Percentiles rank a stretch among this genome's conserved stretches.
Evolutionary conservation across 2,888 invertebrate genomes (phyloP).

Genomic region (Mesochorus sp.): DNA sequence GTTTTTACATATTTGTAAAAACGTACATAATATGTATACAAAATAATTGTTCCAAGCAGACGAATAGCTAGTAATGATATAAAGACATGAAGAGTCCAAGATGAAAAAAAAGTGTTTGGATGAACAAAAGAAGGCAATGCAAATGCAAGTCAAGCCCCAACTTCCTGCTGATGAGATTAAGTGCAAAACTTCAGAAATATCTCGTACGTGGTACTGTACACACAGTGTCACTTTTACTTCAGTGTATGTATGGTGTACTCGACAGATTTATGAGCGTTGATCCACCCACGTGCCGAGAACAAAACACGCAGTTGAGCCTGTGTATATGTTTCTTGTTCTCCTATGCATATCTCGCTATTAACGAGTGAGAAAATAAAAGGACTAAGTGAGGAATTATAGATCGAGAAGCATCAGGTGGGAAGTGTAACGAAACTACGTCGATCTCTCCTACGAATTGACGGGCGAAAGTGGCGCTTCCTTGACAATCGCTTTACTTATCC

Average conservation of each 20-base stretch:
- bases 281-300: constrained; percentile 48
- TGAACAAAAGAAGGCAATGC: too few species aligned
- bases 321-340: constrained; percentile 18
- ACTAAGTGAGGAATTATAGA: constrained; percentile 9
- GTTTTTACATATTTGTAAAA: too few species aligned
- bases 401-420: constrained; percentile 42
- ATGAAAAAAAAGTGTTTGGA: too few species aligned
- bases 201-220: too few species aligned
- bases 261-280: constrained; percentile 39
- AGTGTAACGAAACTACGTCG: constrained; percentile 53
- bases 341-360: constrained; percentile 3
- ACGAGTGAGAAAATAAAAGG: constrained; percentile 21
- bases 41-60: too few species aligned
- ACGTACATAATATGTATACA: too few species aligned
- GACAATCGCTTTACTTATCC: constrained; percentile 20
- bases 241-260: neutral
- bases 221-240: neutral
- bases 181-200: neutral
- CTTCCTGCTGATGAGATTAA: too few species aligned
- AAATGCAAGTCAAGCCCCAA: too few species aligned
- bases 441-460: constrained; percentile 45
- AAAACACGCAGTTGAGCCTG: constrained; percentile 29
- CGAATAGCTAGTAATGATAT: too few species aligned
- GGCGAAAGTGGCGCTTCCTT: constrained; percentile 44
- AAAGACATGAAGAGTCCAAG: too few species aligned